phyloP scores from a whole-genome alignment of 2,797 vertebrate genomes.

The Betta splendens region DNA sequence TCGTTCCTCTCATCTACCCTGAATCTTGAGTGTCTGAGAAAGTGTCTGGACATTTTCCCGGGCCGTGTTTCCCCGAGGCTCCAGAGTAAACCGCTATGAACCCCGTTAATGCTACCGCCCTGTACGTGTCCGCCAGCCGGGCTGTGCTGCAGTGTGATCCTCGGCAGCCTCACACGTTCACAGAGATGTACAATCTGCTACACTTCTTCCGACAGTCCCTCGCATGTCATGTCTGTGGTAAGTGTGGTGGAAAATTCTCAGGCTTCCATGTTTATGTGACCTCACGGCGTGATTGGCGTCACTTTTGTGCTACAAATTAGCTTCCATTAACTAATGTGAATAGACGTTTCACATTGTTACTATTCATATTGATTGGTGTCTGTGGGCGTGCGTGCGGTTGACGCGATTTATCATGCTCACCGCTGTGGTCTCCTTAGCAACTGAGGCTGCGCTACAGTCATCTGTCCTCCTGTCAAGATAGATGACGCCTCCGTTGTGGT shows the following conservation, averaged over 20 bases:
- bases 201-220: slow-evolving; percentile 95
- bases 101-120: slow-evolving; percentile 92
- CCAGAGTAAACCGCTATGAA: slow-evolving; percentile 88
- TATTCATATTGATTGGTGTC: slow-evolving; percentile 32
- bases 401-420: slow-evolving; percentile 51
- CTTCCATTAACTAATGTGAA: not conserved
- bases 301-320: accelerated
- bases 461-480: slow-evolving; percentile 58
- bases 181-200: slow-evolving; percentile 91
- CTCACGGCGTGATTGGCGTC: not conserved
- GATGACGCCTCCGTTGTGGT: slow-evolving; percentile 70
- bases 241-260: slow-evolving; percentile 15
- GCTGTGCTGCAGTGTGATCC: slow-evolving; percentile 96
- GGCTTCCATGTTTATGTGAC: not conserved
- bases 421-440: slow-evolving; percentile 71
- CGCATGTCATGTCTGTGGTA: slow-evolving; percentile 93
- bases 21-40: slow-evolving; percentile 32
- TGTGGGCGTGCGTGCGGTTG: slow-evolving; percentile 48
- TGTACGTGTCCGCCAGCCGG: slow-evolving; percentile 96
- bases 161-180: slow-evolving; percentile 88
- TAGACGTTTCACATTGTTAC: slow-evolving; percentile 7
- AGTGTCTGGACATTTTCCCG: slow-evolving; percentile 41
- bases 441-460: slow-evolving; percentile 64
- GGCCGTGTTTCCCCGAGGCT: slow-evolving; percentile 72
- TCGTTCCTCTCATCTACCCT: slow-evolving; percentile 16